Evolutionary conservation across 2,797 vertebrate species (phyloP), one percentile per base, ranked within the genome.

Genomic region (Hippoglossus hippoglossus): DNA sequence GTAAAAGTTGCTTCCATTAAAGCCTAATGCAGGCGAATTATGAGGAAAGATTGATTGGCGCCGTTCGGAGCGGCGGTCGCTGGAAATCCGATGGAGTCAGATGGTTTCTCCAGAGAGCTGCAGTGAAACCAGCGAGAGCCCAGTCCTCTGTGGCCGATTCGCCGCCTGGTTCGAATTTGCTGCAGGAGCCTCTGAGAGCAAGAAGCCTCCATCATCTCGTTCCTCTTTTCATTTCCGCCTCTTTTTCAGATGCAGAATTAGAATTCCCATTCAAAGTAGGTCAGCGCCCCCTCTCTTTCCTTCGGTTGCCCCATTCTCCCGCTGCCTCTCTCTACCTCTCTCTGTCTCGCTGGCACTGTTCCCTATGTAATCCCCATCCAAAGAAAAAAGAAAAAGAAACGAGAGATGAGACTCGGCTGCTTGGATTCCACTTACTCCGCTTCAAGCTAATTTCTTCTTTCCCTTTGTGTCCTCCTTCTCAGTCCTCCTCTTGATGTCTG

Each of bases 181-280:
- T 55, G 55, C 34, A 75, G 70, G 64, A 80, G 60, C 65, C 58
- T 68, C 54, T 63, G 44, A 24, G 66, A 58, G 67, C 58, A 18
- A 64, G 62, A 77, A 49, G 61, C 71, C 50, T 55, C 71, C 3
- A 56, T 85, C 76, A 63, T 83, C 78, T 73, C 7, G 3, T 54
- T 73, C 77, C 59, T 71, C 75, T 71, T 79, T 79, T 79, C 73
- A 71, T 77, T 72, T 86, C 56, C 54, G 78, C 51, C 50, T 19
- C 57, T 73, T 76, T 73, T 83, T 83, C 85, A 70, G 75, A 77
- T 60, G 82, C 79, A 1, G 50, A 81, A 83, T 88, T 86, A 83
- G 76, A 87, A 87, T 85, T 83, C 72, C 69, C 67, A 67, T 87
- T 89, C 77, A 73, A 93, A 93, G 80, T 93, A 91, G 91, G 91